Base-by-base conservation (phyloP, 2,113 vertebrate species). In the Illadopsis cleaveri region DNA sequence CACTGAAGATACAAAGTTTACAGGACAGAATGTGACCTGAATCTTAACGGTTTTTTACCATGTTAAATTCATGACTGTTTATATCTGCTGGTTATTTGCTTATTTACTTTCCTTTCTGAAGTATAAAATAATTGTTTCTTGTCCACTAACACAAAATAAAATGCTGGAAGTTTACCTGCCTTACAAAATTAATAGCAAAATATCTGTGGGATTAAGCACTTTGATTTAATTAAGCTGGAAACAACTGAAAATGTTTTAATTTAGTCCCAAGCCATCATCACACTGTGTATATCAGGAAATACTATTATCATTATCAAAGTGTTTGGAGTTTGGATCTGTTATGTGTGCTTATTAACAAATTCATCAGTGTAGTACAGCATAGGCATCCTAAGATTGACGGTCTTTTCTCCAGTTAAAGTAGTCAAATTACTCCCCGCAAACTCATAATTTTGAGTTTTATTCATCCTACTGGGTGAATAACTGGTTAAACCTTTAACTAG, bases 401-500 rank as follows among this genome's bases (percentile, higher is more conserved):
- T 24, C 20, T n/a, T 89, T 94, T 89, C 37, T 92, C 40, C 31
- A 31, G 28, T 65, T 72, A n/a, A 91, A 89, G 40, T 42, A 94
- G 80, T 44, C 14, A 35, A 90, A 71, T 42, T 60, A 25, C 42
- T 71, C 31, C 48, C 54, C 86, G 27, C 10, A 50, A 90, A 94
- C 28, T 72, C 24, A 8, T 48, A 31, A 69, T 88, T 82, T 77
- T 81, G 76, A 94, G 83, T n/a, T 62, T 83, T 35, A 70, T 91
- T 76, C n/a, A 15, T 62, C 25, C 77, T 89, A 38, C 35, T 62
- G 90, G 81, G 64, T 3, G 12, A 97, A 85, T 79, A 92, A 94
- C 84, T 95, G 89, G 81, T 96, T 94, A 96, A 94, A 90, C 82
- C 1, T 1, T 72, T 80, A 87, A 62, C 75, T 87, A 61, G 86